These are phyloP conservation scores for Oceanodroma leucorhoa DNA, from an alignment of 2,797 vertebrate genomes.

Conservation along the genomic window DNA sequence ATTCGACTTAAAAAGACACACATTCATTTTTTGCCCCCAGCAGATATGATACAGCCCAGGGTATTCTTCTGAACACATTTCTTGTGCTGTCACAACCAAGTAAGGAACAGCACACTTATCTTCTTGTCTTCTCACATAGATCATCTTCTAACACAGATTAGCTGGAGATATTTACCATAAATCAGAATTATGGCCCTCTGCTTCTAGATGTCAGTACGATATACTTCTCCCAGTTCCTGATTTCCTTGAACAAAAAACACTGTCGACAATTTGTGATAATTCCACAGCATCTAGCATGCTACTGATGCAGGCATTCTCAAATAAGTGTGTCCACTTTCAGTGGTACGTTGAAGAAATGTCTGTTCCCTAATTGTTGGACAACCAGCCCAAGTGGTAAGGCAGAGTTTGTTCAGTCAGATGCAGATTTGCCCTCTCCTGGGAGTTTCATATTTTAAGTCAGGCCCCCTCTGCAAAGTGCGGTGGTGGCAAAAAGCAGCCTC, in stretches of 20 bases:
- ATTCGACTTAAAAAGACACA: neutral
- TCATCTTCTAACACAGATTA: neutral
- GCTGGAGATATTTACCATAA: neutral
- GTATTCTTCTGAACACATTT: neutral
- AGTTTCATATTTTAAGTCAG: neutral
- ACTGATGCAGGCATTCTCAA: neutral
- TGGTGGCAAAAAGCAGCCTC: neutral
- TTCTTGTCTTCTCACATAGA: neutral
- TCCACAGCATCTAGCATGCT: neutral
- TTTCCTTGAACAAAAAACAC: neutral
- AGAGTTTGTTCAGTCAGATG: neutral
- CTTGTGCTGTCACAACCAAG: neutral
- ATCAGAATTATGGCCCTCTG: neutral
- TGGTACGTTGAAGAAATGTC: neutral
- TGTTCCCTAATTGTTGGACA: neutral
- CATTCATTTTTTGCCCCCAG: neutral
- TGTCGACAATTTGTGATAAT: neutral
- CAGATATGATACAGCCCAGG: neutral
- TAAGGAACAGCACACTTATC: neutral
- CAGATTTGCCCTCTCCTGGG: neutral
- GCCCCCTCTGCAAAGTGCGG: neutral
- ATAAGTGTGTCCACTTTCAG: neutral
- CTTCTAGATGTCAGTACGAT: neutral
- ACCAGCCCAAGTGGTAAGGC: neutral
- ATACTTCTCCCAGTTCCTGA: neutral